Conservation (phyloP, 2,113 vertebrate species). For the Bothrops jararaca region DNA sequence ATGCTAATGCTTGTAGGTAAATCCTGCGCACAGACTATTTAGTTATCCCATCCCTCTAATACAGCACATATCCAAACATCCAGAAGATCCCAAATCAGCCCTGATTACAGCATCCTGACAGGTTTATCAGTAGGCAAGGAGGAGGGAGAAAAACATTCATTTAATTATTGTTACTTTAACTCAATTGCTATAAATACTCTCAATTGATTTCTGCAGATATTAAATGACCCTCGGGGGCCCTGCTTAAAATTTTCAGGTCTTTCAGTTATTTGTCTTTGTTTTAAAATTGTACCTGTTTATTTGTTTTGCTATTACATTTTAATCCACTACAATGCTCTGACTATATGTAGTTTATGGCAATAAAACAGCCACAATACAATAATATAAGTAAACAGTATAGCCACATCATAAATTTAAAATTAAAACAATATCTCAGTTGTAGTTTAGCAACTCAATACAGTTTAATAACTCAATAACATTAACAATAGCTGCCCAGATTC, state of each 20-base stretch:
- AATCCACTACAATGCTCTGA: not conserved
- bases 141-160: not conserved
- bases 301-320: not conserved
- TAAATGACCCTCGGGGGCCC: not conserved
- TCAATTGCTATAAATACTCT: not conserved
- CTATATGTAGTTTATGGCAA: not conserved
- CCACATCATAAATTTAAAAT: not conserved
- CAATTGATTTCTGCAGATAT: not conserved
- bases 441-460: not conserved
- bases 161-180: not conserved
- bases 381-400: not conserved
- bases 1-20: conserved; percentile 1
- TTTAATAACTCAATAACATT: not conserved
- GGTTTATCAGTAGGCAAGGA: not conserved
- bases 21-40: conserved; percentile 30
- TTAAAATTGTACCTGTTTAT: not conserved
- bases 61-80: not conserved
- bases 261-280: not conserved
- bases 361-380: not conserved
- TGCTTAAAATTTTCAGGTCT: not conserved
- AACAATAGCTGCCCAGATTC: not conserved
- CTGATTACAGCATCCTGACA: not conserved
- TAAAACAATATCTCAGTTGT: not conserved
- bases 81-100: not conserved
- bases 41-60: not conserved